Evolutionary conservation across 2,797 vertebrate species (phyloP), one percentile per base, ranked within the genome.

Genomic region (Malurus splendens): DNA sequence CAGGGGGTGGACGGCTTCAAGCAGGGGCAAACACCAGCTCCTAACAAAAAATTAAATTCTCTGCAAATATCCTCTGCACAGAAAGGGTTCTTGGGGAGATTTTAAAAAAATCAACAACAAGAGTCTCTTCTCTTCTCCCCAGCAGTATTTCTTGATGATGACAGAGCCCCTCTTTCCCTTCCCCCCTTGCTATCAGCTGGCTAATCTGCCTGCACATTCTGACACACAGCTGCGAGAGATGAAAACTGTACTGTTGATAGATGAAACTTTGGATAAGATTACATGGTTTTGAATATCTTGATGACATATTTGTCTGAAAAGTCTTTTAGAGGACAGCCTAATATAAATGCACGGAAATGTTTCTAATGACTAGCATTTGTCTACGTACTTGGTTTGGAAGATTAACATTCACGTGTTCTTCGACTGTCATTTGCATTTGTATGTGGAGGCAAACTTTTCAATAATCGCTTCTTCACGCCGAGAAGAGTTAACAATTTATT

Each of bases 291-390:
- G 97, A 97, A 97, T 97, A 97, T 98, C 97, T 98, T 98, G 97
- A 98, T 98, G 97, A 98, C 97, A 98, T 97, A 97, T 98, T 98
- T 98, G 97, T 98, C 97, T 97, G 96, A 97, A 97, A 97, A 97
- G 97, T 97, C 97, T 98, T 98, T 98, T 97, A 97, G 97, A 98
- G 97, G 97, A 97, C 97, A 97, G 97, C 97, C 97, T 98, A 98
- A 98, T 98, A 98, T 97, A 98, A 97, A 97, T 97, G 97, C 97
- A 92, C 97, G 97, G 97, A 98, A 98, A 97, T 97, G 97, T 97
- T 97, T 97, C 97, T 98, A 98, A 98, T 98, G 97, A 98, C 96
- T 96, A 96, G 97, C 97, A 97, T 98, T 98, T 98, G 97, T 97
- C 97, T 98, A 96, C 95, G 95, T 96, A 96, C 97, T 97, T 97